Evolutionary conservation across 2,113 vertebrate genomes (phyloP), one percentile per base, ranked within the genome.

Genomic region (Mus spicilegus): DNA sequence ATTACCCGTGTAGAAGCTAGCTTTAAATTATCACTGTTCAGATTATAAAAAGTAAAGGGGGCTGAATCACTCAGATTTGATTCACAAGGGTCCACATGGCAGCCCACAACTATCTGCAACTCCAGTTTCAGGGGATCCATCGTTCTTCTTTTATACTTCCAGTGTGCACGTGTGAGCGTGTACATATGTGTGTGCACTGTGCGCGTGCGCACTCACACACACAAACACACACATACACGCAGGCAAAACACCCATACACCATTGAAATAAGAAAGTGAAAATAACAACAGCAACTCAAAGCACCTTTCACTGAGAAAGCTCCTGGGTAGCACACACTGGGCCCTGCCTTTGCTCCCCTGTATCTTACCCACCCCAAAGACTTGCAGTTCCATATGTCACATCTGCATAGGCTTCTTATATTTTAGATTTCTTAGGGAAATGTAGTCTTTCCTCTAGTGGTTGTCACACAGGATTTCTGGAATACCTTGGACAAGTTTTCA

Each of bases 391-490:
- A 87, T 69, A 63, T 28, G 13, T 80, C 82, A 81, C 14, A 73
- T n/a, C n/a, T 81, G 39, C 19, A 49, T 5, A 46, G 0, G 75
- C 75, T 94, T 90, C 82, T 93, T 76, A 46, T 56, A 49, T 14
- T 76, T 76, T 76, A 28, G 73, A 76, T 26, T 28, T 49, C 73
- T 91, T 72, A 46, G 49, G 56, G 39, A 80, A 39, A 51, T 20
- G 51, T n/a, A 4, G 33, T 39, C 54, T 82, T 82, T 39, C 33
- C 22, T 82, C 16, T 69, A 6, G 67, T 89, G 28, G 70, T 81
- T 95, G 87, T 91, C 87, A 82, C 28, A 86, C 28, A 58, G 39
- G 49, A 69, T 5, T 85, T 81, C n/a, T 81, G n/a, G 77, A 72
- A 19, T 3, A 77, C 10, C 7, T 51, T n/a, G 65, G 87, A 51